Evolutionary conservation across 2,888 invertebrate species (phyloP).

Genomic region (Xanthia togata): DNA sequence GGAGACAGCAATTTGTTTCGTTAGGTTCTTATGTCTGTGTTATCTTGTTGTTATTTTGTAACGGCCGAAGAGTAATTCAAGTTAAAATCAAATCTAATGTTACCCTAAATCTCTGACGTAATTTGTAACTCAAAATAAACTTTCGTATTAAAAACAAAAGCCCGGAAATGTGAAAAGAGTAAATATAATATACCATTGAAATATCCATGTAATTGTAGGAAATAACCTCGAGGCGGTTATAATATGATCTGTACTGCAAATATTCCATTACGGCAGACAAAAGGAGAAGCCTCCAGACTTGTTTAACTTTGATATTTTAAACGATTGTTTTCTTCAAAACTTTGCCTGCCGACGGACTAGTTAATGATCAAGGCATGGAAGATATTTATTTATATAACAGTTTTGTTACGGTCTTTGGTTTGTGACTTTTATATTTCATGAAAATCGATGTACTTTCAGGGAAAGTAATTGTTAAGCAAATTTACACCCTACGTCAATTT

Average conservation of each 20-base stretch:
- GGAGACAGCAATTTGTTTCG: background rate
- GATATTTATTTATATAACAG: slow-evolving; percentile 4
- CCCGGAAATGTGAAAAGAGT: background rate
- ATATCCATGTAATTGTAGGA: slow-evolving; percentile 20
- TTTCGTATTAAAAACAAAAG: slow-evolving; percentile 8
- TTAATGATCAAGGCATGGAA: slow-evolving; percentile 39
- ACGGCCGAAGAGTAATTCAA: background rate
- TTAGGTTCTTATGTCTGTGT: background rate
- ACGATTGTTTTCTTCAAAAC: slow-evolving; percentile 56
- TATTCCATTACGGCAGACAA: slow-evolving; percentile 50
- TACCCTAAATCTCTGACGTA: background rate
- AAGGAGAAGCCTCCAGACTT: slow-evolving; percentile 34
- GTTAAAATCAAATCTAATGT: background rate
- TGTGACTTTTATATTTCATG: background rate
- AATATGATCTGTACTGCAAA: slow-evolving; percentile 24
- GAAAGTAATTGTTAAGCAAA: background rate
- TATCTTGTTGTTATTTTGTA: background rate
- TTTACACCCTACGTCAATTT: background rate
- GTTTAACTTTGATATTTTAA: slow-evolving; percentile 60
- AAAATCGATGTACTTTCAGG: background rate
- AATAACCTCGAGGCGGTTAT: slow-evolving; percentile 4
- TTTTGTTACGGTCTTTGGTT: background rate
- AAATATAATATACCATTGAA: background rate
- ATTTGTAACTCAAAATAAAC: background rate
- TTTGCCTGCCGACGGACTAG: slow-evolving; percentile 41